Base-by-base conservation (phyloP, 2,888 invertebrate genomes). In the Mythimna lalbum region DNA sequence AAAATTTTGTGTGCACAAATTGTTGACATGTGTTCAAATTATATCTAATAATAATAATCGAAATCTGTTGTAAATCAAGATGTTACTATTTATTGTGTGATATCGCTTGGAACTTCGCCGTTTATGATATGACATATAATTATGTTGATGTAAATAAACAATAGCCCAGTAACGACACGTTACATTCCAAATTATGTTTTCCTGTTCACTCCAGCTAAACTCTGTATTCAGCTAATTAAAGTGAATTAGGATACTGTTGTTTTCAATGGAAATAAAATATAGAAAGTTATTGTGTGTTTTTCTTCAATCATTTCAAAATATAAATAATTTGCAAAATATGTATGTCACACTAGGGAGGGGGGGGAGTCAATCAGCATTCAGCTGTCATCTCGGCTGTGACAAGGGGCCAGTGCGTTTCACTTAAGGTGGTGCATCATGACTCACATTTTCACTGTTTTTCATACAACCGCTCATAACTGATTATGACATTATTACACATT, bases 191-290 rank as follows among this genome's bases (percentile, higher is more conserved):
- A 91, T 91, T 89, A 82, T 80, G 85, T 88, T 86, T 69, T 82
- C 87, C 86, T 88, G 77, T 91, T 92, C 90, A 89, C 90, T 90
- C 81, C 62, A 80, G 88, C 87, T 90, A 87, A 84, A 86, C 87
- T 82, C 79, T 90, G 86, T 88, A 86, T 88, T 89, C 90, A 86
- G 88, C 88, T 84, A 76, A 49, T 87, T 81, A 65, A 89, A 90
- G 93, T 93, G 93, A 91, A 91, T 90, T 90, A 92, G 90, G 92
- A 91, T 91, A 90, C 90, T 94, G 93, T 94, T 94, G 93, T 95
- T 93, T 92, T 93, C 91, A 93, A 93, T 93, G 93, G 92, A 93
- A 94, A 93, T 93, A 93, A 94, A 91, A 89, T 93, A 94, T 94
- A 94, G 94, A 92, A 94, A 92, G 93, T 93, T 83, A 23, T 69